These are phyloP conservation scores for Achroia grisella DNA, from an alignment of 1,140 invertebrate species.

Conservation along the genomic window DNA sequence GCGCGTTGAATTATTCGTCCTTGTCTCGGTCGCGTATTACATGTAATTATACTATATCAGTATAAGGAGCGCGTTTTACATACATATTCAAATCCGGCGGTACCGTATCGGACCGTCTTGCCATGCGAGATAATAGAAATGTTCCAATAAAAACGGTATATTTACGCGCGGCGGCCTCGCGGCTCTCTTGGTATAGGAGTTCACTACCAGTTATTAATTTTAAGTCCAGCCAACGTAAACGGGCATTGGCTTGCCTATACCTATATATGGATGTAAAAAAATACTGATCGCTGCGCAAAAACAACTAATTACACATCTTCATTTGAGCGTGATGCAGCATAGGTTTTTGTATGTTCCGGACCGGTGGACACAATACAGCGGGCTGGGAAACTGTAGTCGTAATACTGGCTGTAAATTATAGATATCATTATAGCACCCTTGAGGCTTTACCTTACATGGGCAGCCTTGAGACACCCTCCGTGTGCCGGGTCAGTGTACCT, in stretches of 20 bases:
- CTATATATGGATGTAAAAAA: constrained; percentile 51
- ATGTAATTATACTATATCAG: constrained; percentile 9
- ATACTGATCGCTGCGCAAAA: constrained; percentile 39
- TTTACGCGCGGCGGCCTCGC: constrained; percentile 10
- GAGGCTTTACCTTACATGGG: constrained; percentile 10
- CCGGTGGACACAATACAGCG: constrained; percentile 13
- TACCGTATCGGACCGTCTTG: not conserved
- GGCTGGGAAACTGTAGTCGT: constrained; percentile 36
- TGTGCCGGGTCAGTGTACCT: too few species aligned
- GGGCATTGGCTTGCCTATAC: constrained; percentile 35
- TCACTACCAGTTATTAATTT: constrained; percentile 34
- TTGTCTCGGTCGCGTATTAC: not conserved
- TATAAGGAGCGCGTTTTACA: constrained; percentile 7
- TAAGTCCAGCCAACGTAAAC: constrained; percentile 49
- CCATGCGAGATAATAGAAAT: constrained; percentile 22
- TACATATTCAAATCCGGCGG: constrained; percentile 8
- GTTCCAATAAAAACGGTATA: constrained; percentile 16
- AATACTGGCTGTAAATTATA: constrained; percentile 22
- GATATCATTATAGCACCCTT: constrained; percentile 22
- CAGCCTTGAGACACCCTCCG: not conserved
- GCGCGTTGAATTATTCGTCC: constrained; percentile 17
- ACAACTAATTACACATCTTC: constrained; percentile 65
- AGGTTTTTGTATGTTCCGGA: constrained; percentile 49
- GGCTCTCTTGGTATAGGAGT: constrained; percentile 1
- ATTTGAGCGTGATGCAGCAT: constrained; percentile 58